Evolutionary conservation across 2,888 invertebrate species (phyloP).

Genomic region (Euclidia mi): DNA sequence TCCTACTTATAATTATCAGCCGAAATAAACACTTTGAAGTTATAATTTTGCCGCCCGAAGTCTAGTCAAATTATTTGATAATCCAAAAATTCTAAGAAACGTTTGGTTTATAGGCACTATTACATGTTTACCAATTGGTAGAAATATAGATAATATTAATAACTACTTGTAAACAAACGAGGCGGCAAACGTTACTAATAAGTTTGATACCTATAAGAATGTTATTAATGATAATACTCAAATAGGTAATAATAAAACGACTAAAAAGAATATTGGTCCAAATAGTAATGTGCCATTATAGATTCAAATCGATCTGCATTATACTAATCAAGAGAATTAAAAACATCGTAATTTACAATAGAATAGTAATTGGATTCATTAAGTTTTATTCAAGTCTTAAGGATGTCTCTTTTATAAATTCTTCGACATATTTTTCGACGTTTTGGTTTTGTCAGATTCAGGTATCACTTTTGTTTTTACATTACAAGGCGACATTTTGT

Average conservation of each 20-base stretch:
- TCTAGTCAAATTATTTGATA: constrained; percentile 10
- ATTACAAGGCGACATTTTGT: no score
- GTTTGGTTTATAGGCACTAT: constrained; percentile 26
- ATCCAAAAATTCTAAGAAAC: constrained; percentile 17
- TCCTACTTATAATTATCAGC: background rate
- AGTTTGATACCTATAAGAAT: constrained; percentile 8
- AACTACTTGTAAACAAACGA: constrained; percentile 10
- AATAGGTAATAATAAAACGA: constrained; percentile 7
- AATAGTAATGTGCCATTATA: constrained; percentile 30
- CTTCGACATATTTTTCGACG: no score
- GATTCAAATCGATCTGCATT: constrained; percentile 36
- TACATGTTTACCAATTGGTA: constrained; percentile 3
- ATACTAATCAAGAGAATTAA: constrained; percentile 44
- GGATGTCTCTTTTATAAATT: constrained; percentile 35
- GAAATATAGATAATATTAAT: constrained; percentile 9
- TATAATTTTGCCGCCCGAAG: constrained; percentile 9
- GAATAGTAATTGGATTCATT: constrained; percentile 71
- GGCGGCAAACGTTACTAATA: constrained; percentile 14
- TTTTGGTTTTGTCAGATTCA: no score
- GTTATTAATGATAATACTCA: background rate
- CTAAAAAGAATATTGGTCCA: constrained; percentile 14
- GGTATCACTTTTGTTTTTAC: no score
- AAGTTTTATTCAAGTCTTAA: constrained; percentile 66
- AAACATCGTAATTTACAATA: constrained; percentile 41
- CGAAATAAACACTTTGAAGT: constrained; percentile 10